Evolutionary conservation across 1,140 invertebrate species (phyloP).

Genomic region (Drosophila seguyi): DNA sequence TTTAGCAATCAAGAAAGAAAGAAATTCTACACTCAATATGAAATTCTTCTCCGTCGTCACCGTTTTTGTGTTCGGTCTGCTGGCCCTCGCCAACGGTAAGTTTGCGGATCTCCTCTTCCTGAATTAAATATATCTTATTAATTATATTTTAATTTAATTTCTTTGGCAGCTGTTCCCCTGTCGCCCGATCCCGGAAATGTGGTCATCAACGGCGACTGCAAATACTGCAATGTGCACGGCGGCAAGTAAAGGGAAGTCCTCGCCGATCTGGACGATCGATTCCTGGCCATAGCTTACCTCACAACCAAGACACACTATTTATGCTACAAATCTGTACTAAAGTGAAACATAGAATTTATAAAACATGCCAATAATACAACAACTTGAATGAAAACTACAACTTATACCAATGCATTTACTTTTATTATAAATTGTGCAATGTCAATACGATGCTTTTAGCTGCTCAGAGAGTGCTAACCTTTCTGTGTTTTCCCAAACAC

Average conservation of each 20-base stretch:
- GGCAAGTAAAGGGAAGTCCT: conserved; percentile 32
- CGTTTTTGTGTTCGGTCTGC: conserved; percentile 46
- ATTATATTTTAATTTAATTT: neutral
- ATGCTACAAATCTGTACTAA: conserved; percentile 29
- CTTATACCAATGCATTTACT: neutral
- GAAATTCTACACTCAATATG: conserved; percentile 35
- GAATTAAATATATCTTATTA: neutral
- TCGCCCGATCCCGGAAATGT: conserved; percentile 72
- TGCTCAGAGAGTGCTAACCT: too few relatives aligned
- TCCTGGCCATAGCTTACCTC: conserved; percentile 43
- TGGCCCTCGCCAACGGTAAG: conserved; percentile 50
- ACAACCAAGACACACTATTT: conserved; percentile 43
- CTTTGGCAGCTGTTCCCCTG: conserved; percentile 49
- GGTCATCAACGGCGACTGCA: conserved; percentile 72
- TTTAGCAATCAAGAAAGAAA: conserved; percentile 23
- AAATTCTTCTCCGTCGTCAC: conserved; percentile 56
- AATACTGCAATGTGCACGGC: conserved; percentile 63
- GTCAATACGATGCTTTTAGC: conserved; percentile 9
- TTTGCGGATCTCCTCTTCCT: neutral
- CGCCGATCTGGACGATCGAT: conserved; percentile 2
- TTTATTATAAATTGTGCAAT: too few relatives aligned
- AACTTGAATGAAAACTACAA: conserved; percentile 8
- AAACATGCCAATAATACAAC: conserved; percentile 27
- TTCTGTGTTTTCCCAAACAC: too few relatives aligned
- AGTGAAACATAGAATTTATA: conserved; percentile 40